Evolutionary conservation across 2,888 invertebrate genomes (phyloP), one percentile per base, ranked within the genome.

Genomic region (Hybos culiciformis): DNA sequence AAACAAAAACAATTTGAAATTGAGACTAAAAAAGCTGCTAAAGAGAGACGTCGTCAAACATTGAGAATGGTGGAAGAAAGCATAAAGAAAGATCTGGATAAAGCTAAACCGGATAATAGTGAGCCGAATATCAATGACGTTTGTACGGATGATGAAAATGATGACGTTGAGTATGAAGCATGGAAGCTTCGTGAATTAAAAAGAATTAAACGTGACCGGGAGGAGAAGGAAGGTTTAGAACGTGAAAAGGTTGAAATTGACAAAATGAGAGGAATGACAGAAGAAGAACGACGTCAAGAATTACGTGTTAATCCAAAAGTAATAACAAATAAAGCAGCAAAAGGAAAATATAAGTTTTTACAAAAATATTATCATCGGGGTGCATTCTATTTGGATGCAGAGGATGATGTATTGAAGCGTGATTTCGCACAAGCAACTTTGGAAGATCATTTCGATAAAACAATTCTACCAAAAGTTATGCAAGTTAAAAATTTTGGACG

Each of bases 361-460:
- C 98, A 99, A 70, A 99, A 99, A 63, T 99, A 98, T 66, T 99
- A 93, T 64, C 98, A 99, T 73, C 82, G 98, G 59, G 98, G 98
- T 66, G 97, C 92, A 4, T 99, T 98, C 75, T 98, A 91, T 63
- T 71, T 99, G 76, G 90, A 94, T 58, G 80, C 82, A 55, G 94
- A 96, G 52, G 87, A 93, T 42, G 82, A 83, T 29, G 83, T 94
- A 14, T 82, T 83, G 58, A 91, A 88, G 61, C 77, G 93, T 55
- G 93, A 97, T 61, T 94, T 92, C 67, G 88, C 94, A 1, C 86
- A 87, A 44, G 85, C 96, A 0, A 99, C 98, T 0, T 68, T 98
- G 56, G 98, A 99, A 56, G 98, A 99, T 76, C 94, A 96, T 66
- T 98, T 99, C 64, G 94, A 99, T 63, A 99, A 98, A 69, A 93